phyloP scores from a whole-genome alignment of 2,797 vertebrate genomes.

The Molossus molossus region DNA sequence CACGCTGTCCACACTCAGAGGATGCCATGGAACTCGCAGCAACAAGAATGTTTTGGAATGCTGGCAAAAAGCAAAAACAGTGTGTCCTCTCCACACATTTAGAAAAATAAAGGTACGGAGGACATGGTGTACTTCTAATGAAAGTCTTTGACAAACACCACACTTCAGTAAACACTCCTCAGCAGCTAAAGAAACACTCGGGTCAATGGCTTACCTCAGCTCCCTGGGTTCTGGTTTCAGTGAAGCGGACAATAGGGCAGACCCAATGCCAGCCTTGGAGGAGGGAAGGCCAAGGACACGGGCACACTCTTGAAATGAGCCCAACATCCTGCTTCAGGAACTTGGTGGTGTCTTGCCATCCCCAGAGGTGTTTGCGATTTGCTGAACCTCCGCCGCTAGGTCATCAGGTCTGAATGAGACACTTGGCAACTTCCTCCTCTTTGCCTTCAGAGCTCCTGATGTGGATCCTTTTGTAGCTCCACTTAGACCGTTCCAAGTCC shows the following conservation, averaged over 20 bases:
- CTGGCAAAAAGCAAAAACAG: constrained; percentile 68
- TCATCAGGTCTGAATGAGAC: constrained; percentile 4
- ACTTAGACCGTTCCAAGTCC: neutral
- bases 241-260: constrained; percentile 75
- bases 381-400: neutral
- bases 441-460: neutral
- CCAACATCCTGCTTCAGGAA: neutral
- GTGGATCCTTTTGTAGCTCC: neutral
- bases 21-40: constrained; percentile 69
- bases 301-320: neutral
- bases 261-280: constrained; percentile 54
- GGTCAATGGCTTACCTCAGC: constrained; percentile 67
- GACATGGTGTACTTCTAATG: constrained; percentile 81
- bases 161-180: constrained; percentile 85
- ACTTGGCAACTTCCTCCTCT: constrained; percentile 15
- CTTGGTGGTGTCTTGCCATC: neutral
- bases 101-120: constrained; percentile 83
- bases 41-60: constrained; percentile 83
- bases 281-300: neutral
- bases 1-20: constrained; percentile 62
- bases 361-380: constrained; percentile 8
- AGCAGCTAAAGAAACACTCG: constrained; percentile 80
- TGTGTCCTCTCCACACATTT: constrained; percentile 81
- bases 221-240: constrained; percentile 73
- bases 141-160: constrained; percentile 83